Conservation (phyloP, 1,140 invertebrate species). For the Drosophila orena region DNA sequence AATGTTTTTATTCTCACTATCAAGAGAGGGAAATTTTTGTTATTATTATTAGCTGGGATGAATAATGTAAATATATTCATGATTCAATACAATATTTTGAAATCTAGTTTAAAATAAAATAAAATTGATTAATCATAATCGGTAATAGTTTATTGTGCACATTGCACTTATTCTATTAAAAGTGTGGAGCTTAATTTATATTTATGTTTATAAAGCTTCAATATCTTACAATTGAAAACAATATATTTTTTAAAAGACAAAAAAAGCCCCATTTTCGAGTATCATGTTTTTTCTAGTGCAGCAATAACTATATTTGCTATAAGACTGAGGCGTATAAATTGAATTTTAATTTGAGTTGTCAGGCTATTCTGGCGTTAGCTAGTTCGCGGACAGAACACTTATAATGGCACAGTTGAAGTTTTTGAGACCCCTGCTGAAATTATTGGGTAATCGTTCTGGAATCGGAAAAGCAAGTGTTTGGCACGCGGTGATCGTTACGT, state of each 20-base stretch:
- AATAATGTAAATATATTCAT: too few relatives aligned
- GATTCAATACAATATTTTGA: too few relatives aligned
- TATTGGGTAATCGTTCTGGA: slow-evolving; percentile 87
- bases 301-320: slow-evolving; percentile 1
- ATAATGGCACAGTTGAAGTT: slow-evolving; percentile 7
- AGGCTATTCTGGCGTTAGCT: not conserved
- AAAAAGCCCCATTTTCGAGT: not conserved
- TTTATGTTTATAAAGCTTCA: too few relatives aligned
- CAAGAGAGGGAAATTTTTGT: too few relatives aligned
- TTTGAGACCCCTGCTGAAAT: not conserved
- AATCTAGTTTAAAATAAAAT: too few relatives aligned
- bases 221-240: too few relatives aligned
- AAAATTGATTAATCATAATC: too few relatives aligned
- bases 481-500: slow-evolving; percentile 99
- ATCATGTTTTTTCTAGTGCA: not conserved
- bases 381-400: not conserved
- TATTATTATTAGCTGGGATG: too few relatives aligned
- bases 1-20: too few relatives aligned
- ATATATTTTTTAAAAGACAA: not conserved
- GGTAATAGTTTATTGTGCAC: too few relatives aligned
- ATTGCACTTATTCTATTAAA: too few relatives aligned
- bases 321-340: slow-evolving; percentile 17
- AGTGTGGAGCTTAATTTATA: too few relatives aligned
- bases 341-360: not conserved
- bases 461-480: slow-evolving; percentile 97